Conservation (phyloP, 1,140 invertebrate genomes). For the Brachionus rubens region DNA sequence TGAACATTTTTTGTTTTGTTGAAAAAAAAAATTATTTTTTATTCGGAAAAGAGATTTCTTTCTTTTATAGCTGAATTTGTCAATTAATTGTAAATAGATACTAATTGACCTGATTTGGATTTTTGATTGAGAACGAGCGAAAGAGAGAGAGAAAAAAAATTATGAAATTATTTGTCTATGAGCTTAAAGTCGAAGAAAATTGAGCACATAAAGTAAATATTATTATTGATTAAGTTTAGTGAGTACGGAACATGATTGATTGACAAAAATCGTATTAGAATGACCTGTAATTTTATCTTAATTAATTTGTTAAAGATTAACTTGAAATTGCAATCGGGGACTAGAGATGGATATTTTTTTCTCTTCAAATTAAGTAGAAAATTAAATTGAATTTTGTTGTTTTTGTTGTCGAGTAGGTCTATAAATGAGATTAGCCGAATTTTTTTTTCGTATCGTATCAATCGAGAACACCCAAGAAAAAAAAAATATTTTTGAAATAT, state of each 20-base stretch:
- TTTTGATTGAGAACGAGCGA: too few relatives aligned
- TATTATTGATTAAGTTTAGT: neutral
- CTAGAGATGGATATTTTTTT: neutral
- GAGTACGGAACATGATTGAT: constrained; percentile 25
- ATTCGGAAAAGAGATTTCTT: too few relatives aligned
- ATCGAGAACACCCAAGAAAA: too few relatives aligned
- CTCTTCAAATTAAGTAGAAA: too few relatives aligned
- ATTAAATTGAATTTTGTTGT: too few relatives aligned
- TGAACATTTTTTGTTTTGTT: constrained; percentile 19
- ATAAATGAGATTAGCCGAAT: constrained; percentile 20
- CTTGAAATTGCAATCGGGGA: neutral
- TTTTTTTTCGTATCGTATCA: neutral
- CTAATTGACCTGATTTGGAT: constrained; percentile 24
- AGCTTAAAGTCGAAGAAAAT: neutral
- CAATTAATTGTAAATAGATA: constrained; percentile 12
- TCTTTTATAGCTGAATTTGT: constrained; percentile 11
- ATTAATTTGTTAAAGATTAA: constrained; percentile 11
- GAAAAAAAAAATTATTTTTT: too few relatives aligned
- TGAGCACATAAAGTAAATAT: constrained; percentile 24
- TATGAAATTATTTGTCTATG: constrained; percentile 42
- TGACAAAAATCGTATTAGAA: constrained; percentile 5
- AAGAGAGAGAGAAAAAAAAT: neutral
- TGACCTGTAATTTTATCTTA: constrained; percentile 40
- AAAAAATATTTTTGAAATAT: too few relatives aligned
- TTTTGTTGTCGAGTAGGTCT: neutral